Percentiles rank a stretch among this genome's conserved stretches.
These are phyloP conservation scores for Syngnathoides biaculeatus DNA, from an alignment of 2,113 vertebrate genomes.

Conservation along the genomic window DNA sequence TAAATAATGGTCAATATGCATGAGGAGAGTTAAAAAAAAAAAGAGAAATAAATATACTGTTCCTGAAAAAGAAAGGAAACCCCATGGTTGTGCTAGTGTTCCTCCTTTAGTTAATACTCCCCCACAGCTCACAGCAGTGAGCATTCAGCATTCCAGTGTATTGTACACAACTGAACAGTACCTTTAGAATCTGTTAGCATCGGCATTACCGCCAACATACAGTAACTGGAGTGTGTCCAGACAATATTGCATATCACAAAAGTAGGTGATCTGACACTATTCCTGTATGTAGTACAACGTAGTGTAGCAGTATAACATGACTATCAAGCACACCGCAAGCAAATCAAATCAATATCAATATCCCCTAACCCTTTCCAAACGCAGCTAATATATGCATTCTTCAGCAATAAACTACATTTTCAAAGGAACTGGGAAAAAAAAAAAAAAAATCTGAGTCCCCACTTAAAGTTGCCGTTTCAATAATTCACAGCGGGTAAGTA, in stretches of 20 bases:
- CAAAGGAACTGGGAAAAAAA: not conserved
- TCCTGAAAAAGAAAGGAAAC: too few relatives aligned
- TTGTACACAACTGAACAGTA: too few relatives aligned
- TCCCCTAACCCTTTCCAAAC: not conserved
- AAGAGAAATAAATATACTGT: too few relatives aligned
- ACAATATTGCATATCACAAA: not conserved
- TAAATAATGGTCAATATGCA: too few relatives aligned
- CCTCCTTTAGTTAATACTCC: too few relatives aligned
- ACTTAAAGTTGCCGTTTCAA: constrained; percentile 3
- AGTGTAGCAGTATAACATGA: not conserved
- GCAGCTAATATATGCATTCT: not conserved
- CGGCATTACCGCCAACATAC: too few relatives aligned
- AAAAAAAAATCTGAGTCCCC: not conserved
- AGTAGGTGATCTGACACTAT: not conserved
- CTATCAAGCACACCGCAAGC: not conserved
- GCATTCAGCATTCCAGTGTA: too few relatives aligned
- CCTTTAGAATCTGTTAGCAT: too few relatives aligned
- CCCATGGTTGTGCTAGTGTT: too few relatives aligned
- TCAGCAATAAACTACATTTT: constrained; percentile 8
- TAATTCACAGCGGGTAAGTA: constrained; percentile 5
- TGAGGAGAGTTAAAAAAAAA: too few relatives aligned
- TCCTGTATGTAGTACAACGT: not conserved
- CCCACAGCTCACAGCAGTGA: too few relatives aligned
- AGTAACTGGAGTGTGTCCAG: not conserved
- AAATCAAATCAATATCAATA: constrained; percentile 2